Percentiles rank a stretch among this genome's conserved stretches.
These are phyloP conservation scores for Isichthys henryi DNA, from an alignment of 2,113 vertebrate species.

Conservation along the genomic window DNA sequence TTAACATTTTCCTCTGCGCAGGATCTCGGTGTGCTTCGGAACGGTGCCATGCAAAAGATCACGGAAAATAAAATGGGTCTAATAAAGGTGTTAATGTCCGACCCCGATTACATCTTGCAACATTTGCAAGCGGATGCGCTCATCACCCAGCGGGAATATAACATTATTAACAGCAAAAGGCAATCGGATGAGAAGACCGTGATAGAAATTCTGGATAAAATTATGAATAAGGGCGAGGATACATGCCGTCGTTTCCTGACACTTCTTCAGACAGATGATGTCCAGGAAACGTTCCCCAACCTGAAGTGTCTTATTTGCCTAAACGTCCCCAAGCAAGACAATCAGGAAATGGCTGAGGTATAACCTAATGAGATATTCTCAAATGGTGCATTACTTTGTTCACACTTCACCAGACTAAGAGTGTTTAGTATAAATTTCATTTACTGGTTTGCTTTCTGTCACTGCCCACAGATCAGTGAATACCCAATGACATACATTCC, in stretches of 20 bases:
- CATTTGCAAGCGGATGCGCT: slow-evolving; percentile 11
- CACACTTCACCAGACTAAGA: background rate
- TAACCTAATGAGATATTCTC: no score
- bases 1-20: background rate
- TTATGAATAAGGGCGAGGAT: slow-evolving; percentile 44
- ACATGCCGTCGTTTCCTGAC: slow-evolving; percentile 36
- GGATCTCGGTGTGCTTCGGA: background rate
- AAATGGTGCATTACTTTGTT: background rate
- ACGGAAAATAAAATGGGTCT: background rate
- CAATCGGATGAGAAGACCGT: slow-evolving; percentile 16
- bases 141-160: slow-evolving; percentile 42
- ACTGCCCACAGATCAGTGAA: slow-evolving; percentile 33
- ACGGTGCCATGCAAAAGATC: slow-evolving; percentile 8
- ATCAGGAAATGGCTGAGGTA: background rate
- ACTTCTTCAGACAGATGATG: slow-evolving; percentile 33
- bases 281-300: slow-evolving; percentile 22
- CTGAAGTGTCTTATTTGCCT: slow-evolving; percentile 20
- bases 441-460: background rate
- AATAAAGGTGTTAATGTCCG: slow-evolving; percentile 3
- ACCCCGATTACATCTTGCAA: slow-evolving; percentile 37
- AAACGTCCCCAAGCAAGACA: background rate
- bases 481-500: slow-evolving; percentile 68
- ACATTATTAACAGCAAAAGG: slow-evolving; percentile 35
- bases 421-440: background rate
- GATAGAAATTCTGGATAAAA: slow-evolving; percentile 44